Percentiles rank a stretch among this genome's conserved stretches.
phyloP scores from a whole-genome alignment of 2,113 vertebrate species.

The Canis aureus region DNA sequence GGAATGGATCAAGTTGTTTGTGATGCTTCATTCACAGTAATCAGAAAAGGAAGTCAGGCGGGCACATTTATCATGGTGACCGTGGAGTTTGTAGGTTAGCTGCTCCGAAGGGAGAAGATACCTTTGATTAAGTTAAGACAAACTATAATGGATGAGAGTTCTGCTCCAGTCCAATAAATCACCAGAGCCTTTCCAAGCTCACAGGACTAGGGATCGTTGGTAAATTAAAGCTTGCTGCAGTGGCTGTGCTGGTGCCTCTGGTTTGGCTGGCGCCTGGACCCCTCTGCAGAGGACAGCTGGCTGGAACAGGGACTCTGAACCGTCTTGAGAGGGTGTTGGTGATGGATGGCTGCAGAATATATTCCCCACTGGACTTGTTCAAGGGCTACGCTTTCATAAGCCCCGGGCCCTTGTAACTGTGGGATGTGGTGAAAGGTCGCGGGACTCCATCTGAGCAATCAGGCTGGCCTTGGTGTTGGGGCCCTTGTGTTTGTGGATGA shows the following conservation, averaged over 20 bases:
- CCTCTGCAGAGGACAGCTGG: conserved; percentile 54
- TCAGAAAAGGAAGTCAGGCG: conserved; percentile 73
- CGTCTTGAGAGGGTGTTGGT: conserved; percentile 9
- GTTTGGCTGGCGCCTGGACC: background rate
- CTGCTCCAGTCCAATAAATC: conserved; percentile 80
- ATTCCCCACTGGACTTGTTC: background rate
- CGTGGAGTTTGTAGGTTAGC: conserved; percentile 71
- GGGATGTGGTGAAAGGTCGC: background rate
- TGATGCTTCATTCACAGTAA: conserved; percentile 80
- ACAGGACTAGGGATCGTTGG: conserved; percentile 67
- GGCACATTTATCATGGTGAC: conserved; percentile 82
- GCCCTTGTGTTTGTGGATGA: background rate
- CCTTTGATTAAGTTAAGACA: conserved; percentile 82
- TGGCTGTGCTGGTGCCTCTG: conserved; percentile 54
- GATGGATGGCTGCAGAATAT: background rate
- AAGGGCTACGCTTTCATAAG: conserved; percentile 24
- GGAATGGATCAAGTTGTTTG: conserved; percentile 68
- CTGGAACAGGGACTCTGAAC: conserved; percentile 6
- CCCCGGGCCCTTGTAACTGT: background rate
- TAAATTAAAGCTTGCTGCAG: conserved; percentile 75
- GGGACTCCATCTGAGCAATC: background rate
- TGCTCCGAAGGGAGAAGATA: conserved; percentile 72
- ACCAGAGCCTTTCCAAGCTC: conserved; percentile 69
- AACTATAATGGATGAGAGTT: conserved; percentile 79
- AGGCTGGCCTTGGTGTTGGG: background rate